phyloP scores from a whole-genome alignment of 2,113 vertebrate genomes.

The Copsychus sechellarum region DNA sequence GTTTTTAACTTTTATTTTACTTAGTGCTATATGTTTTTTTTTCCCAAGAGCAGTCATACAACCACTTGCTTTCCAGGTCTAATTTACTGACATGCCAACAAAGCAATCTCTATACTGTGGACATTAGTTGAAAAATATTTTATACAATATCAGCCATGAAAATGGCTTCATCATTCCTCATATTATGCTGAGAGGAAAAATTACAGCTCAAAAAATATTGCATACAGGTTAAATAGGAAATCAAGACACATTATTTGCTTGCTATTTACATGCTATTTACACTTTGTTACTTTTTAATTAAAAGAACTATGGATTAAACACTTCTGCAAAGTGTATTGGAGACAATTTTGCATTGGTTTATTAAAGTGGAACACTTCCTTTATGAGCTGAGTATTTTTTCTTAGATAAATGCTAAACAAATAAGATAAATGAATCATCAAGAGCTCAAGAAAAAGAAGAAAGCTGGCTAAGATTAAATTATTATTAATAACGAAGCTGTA shows the following conservation, averaged over 20 bases:
- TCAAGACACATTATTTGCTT: neutral
- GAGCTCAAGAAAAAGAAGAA: neutral
- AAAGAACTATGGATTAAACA: neutral
- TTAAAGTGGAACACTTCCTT: neutral
- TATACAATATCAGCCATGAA: neutral
- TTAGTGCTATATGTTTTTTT: neutral
- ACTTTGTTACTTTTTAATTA: neutral
- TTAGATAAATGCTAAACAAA: neutral
- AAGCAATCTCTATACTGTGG: neutral
- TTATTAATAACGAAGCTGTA: constrained; percentile 33
- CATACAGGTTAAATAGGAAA: neutral
- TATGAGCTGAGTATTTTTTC: neutral
- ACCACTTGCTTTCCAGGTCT: neutral
- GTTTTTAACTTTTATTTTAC: neutral
- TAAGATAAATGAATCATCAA: neutral
- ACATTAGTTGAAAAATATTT: neutral
- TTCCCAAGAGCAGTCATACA: neutral
- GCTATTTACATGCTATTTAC: neutral
- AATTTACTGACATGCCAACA: neutral
- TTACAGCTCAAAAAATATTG: neutral
- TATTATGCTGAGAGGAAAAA: neutral
- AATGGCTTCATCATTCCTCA: neutral
- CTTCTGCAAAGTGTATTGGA: neutral
- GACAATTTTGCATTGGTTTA: neutral
- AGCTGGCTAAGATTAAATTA: neutral